Evolutionary conservation across 2,797 vertebrate genomes (phyloP).

Genomic region (Ispidina lecontei): DNA sequence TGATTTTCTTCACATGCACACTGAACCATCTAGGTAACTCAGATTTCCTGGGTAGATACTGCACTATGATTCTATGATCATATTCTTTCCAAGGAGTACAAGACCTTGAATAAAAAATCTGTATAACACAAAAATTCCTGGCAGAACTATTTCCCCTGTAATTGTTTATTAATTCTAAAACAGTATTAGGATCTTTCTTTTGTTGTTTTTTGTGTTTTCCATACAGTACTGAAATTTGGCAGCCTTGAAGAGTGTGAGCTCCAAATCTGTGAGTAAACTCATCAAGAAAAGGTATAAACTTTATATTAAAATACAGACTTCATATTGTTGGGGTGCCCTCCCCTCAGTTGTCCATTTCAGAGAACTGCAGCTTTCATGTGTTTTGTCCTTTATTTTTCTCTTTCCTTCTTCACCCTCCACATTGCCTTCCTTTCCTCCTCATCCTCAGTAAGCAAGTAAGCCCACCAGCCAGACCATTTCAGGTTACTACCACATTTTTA

Average conservation of each 20-base stretch:
- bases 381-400: background rate
- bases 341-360: background rate
- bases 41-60: background rate
- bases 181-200: background rate
- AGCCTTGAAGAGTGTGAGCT: background rate
- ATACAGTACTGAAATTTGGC: background rate
- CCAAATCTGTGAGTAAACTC: background rate
- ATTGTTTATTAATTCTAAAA: background rate
- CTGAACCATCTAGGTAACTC: background rate
- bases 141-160: background rate
- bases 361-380: background rate
- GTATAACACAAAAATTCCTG: background rate
- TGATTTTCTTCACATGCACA: background rate
- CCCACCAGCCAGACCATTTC: background rate
- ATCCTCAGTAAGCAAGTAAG: background rate
- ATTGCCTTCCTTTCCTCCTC: background rate
- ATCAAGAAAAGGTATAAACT: background rate
- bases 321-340: accelerated
- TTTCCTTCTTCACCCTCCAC: background rate
- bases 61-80: background rate
- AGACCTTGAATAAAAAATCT: background rate
- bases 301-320: background rate
- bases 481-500: background rate
- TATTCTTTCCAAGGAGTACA: background rate
- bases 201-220: background rate